These are phyloP conservation scores for Polietes domitor DNA, from an alignment of 2,888 invertebrate species.

Conservation along the genomic window DNA sequence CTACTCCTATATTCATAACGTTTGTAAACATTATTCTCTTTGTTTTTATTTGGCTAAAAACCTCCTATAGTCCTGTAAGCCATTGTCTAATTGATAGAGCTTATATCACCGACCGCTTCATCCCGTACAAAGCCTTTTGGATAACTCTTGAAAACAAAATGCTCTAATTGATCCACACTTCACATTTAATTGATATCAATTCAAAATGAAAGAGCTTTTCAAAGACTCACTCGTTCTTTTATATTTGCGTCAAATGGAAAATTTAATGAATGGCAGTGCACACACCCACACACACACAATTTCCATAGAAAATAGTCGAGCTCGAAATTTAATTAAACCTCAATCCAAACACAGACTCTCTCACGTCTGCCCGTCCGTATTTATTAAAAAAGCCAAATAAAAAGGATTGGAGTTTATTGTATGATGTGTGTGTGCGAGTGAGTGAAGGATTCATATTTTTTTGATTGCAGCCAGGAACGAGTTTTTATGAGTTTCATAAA, in stretches of 20 bases:
- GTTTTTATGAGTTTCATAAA: constrained; percentile 65
- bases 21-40: too few relatives aligned
- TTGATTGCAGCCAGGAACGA: constrained; percentile 52
- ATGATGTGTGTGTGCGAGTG: background rate
- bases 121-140: background rate
- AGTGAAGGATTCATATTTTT: constrained; percentile 27
- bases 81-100: background rate
- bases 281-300: constrained; percentile 9
- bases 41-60: too few relatives aligned
- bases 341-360: constrained; percentile 6
- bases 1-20: too few relatives aligned
- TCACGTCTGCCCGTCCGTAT: constrained; percentile 49
- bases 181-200: constrained; percentile 31
- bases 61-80: too few relatives aligned
- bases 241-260: constrained; percentile 25
- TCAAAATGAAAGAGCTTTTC: constrained; percentile 28
- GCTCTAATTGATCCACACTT: constrained; percentile 36
- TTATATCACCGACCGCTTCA: background rate
- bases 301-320: constrained; percentile 45
- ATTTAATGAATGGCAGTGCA: constrained; percentile 33
- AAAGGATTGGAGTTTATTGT: constrained; percentile 24
- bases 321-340: constrained; percentile 66
- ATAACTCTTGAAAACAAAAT: background rate
- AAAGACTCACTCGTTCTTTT: constrained; percentile 12
- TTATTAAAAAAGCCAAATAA: constrained; percentile 54